Percentiles rank a stretch among this genome's conserved stretches.
These are phyloP conservation scores for Byasa hedistus DNA, from an alignment of 2,888 invertebrate species.

Conservation along the genomic window DNA sequence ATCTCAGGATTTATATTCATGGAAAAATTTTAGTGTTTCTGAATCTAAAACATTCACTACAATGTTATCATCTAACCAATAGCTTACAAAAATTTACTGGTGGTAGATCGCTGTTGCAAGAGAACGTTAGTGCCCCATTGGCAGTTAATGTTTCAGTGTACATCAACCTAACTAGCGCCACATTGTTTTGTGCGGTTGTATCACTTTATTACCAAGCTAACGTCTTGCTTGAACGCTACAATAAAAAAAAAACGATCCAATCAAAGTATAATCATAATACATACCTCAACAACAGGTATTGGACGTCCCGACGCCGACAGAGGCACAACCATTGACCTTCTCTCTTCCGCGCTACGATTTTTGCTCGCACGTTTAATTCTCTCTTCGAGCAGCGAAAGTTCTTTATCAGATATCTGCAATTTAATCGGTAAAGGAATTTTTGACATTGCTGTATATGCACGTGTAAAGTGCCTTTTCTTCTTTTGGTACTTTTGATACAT, in stretches of 20 bases:
- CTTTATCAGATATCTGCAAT: slow-evolving; percentile 92
- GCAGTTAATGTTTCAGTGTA: no score
- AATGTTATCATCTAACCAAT: no score
- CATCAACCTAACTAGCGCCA: no score
- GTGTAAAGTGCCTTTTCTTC: neutral
- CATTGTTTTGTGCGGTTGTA: no score
- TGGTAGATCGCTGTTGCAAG: no score
- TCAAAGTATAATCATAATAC: neutral
- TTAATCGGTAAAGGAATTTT: slow-evolving; percentile 24
- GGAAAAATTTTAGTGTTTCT: no score
- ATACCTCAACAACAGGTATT: slow-evolving; percentile 54
- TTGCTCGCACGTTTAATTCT: slow-evolving; percentile 95
- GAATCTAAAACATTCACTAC: no score
- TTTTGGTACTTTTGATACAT: neutral
- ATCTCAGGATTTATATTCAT: no score
- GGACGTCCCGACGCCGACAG: slow-evolving; percentile 67
- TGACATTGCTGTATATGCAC: slow-evolving; percentile 6
- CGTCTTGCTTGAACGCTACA: no score
- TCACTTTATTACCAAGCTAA: no score
- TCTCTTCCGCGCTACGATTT: slow-evolving; percentile 76
- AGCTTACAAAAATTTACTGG: no score
- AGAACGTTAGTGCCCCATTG: no score
- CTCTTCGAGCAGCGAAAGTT: slow-evolving; percentile 95
- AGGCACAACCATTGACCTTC: slow-evolving; percentile 67
- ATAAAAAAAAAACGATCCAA: neutral